A percentile compares a stretch with the other conserved stretches of the same genome.
These are phyloP conservation scores for Mirounga angustirostris DNA, from an alignment of 2,113 vertebrate genomes.

Conservation along the genomic window DNA sequence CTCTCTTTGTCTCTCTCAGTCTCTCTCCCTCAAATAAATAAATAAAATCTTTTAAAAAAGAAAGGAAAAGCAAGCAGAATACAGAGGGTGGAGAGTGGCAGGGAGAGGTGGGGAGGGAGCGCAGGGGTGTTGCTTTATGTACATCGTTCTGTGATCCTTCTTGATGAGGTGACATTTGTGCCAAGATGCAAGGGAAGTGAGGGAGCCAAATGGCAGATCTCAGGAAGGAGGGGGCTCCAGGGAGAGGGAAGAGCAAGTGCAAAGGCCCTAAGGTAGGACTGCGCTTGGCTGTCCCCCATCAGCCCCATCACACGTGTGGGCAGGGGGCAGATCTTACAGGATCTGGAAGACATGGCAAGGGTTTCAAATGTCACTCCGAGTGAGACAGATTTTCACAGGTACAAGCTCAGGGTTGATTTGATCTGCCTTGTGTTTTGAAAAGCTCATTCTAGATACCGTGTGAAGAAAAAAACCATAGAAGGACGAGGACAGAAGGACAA, in stretches of 20 bases:
- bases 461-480: neutral
- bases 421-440: neutral
- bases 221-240: neutral
- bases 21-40: too few species aligned
- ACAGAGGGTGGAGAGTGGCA: neutral
- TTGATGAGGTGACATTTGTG: neutral
- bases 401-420: neutral
- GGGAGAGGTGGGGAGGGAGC: neutral
- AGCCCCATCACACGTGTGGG: neutral
- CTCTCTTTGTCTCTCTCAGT: too few species aligned
- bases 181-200: neutral
- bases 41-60: neutral
- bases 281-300: neutral
- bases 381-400: neutral
- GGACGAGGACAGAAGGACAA: neutral
- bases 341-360: neutral
- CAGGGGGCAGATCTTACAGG: neutral
- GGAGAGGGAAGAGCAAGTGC: neutral
- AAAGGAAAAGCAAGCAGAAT: too few species aligned
- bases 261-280: neutral
- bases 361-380: neutral
- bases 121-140: neutral
- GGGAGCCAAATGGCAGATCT: neutral
- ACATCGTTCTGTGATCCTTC: neutral
- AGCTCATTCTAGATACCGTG: neutral